A percentile compares a stretch with the other conserved stretches of the same genome.
These are phyloP conservation scores for Vanessa tameamea DNA, from an alignment of 1,140 invertebrate species.

Conservation along the genomic window DNA sequence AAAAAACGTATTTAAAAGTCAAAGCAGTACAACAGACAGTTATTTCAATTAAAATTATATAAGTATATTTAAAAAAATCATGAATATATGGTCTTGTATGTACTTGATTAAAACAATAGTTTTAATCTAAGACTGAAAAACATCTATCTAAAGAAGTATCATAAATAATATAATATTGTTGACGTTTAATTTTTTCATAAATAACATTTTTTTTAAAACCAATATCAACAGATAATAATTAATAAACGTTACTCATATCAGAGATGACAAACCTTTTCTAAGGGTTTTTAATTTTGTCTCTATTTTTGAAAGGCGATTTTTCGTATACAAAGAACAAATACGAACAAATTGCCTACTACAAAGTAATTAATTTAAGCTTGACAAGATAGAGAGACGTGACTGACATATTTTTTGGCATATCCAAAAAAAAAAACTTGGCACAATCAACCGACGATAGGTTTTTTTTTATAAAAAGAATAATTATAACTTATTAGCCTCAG, in stretches of 20 bases:
- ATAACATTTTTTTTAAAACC: neutral
- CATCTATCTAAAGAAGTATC: too few relatives aligned
- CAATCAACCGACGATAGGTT: neutral
- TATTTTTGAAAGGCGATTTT: neutral
- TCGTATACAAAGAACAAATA: neutral
- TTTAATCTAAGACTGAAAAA: too few relatives aligned
- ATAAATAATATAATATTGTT: too few relatives aligned
- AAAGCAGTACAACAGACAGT: too few relatives aligned
- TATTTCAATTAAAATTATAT: too few relatives aligned
- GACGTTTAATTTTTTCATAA: too few relatives aligned
- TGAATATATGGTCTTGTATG: too few relatives aligned
- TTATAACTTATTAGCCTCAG: too few relatives aligned
- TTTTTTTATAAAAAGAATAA: too few relatives aligned
- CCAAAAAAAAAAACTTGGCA: neutral
- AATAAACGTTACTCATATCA: neutral
- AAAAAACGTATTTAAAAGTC: too few relatives aligned
- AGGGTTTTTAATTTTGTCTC: neutral
- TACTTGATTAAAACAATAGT: too few relatives aligned
- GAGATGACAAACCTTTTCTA: neutral
- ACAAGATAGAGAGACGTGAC: neutral
- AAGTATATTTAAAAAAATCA: too few relatives aligned
- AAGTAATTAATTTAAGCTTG: neutral
- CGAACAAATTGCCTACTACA: conserved; percentile 1
- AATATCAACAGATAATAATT: neutral
- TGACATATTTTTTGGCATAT: neutral